Evolutionary conservation across 2,797 vertebrate species (phyloP).

Genomic region (Danio kyathit): DNA sequence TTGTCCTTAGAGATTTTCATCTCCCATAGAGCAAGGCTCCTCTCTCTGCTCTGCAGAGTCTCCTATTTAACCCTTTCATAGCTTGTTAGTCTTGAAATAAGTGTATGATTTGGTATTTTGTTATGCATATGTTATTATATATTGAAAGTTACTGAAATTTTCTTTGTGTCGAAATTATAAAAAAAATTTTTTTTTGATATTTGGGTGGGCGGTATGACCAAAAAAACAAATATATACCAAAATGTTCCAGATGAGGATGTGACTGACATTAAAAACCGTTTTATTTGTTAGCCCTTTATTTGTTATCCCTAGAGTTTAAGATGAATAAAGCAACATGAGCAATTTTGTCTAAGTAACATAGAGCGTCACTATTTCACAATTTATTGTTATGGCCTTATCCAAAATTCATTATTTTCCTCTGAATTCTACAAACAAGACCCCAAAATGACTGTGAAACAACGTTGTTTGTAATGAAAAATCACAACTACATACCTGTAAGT

Average conservation of each 20-base stretch:
- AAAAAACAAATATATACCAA: background rate
- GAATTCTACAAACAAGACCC: too few relatives aligned
- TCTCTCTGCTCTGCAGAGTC: conserved; percentile 27
- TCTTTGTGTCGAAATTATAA: background rate
- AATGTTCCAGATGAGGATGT: background rate
- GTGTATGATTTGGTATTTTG: conserved; percentile 1
- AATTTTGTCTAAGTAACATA: background rate
- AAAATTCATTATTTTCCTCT: too few relatives aligned
- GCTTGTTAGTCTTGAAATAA: background rate
- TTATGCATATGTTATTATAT: background rate
- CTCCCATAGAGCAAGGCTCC: conserved; percentile 5
- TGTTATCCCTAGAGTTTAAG: background rate
- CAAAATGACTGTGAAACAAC: too few relatives aligned
- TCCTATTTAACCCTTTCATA: conserved; percentile 18
- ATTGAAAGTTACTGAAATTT: background rate
- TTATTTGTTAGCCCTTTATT: too few relatives aligned
- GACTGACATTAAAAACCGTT: background rate
- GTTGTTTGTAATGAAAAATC: too few relatives aligned
- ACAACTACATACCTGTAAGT: too few relatives aligned
- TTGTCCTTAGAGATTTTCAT: conserved; percentile 44
- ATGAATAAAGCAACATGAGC: background rate
- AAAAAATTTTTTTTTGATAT: background rate
- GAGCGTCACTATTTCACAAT: too few relatives aligned
- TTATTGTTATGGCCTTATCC: too few relatives aligned
- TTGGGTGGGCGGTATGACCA: background rate